Evolutionary conservation across 1,140 invertebrate species (phyloP).

Genomic region (Caenorhabditis tropicalis): DNA sequence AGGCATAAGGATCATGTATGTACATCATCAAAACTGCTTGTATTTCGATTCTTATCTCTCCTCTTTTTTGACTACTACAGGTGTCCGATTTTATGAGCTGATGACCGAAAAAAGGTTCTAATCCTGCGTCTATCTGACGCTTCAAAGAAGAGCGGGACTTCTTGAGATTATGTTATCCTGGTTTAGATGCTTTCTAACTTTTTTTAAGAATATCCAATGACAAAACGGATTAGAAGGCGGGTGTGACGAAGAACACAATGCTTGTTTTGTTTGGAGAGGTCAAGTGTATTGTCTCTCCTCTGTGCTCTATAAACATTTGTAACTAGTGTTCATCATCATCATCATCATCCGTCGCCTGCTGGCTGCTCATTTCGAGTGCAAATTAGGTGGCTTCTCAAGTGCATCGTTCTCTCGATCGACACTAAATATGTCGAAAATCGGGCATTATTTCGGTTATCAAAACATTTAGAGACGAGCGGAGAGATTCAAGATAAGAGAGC

Average conservation of each 20-base stretch:
- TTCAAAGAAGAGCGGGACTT: background rate
- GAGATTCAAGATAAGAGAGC: too few relatives aligned
- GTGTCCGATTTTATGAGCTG: constrained; percentile 42
- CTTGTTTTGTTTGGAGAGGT: background rate
- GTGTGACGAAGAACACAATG: background rate
- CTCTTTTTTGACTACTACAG: background rate
- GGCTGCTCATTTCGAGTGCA: background rate
- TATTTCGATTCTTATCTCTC: constrained; percentile 23
- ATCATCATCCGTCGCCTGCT: too few relatives aligned
- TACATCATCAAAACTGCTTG: constrained; percentile 24
- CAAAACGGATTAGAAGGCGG: too few relatives aligned
- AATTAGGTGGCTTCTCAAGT: constrained; percentile 17
- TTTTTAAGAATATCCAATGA: too few relatives aligned
- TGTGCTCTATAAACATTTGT: constrained; percentile 33
- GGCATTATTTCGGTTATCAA: background rate
- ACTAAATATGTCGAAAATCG: constrained; percentile 12
- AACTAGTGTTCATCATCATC: constrained; percentile 18
- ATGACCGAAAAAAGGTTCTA: background rate
- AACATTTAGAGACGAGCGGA: background rate
- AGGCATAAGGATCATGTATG: background rate
- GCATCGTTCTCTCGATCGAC: background rate
- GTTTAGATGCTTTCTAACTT: too few relatives aligned
- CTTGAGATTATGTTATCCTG: constrained; percentile 5
- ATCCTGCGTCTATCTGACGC: too few relatives aligned
- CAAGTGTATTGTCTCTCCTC: constrained; percentile 23